Evolutionary conservation across 2,113 vertebrate genomes (phyloP).

Genomic region (Lasiurus borealis): DNA sequence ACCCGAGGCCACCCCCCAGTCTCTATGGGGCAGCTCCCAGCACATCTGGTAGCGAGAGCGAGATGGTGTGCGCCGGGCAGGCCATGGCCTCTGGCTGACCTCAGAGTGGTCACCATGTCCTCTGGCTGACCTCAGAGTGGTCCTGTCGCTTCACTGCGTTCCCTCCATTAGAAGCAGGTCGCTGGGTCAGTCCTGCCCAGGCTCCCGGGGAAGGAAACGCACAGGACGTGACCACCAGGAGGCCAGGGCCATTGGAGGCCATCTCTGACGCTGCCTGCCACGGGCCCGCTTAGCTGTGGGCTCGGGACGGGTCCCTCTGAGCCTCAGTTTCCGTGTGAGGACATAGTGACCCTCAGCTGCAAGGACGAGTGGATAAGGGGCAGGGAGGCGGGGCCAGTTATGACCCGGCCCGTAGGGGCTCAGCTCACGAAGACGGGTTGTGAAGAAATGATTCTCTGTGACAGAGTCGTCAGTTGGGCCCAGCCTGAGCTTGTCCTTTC

Average conservation of each 20-base stretch:
- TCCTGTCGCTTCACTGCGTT: neutral
- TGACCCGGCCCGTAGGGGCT: neutral
- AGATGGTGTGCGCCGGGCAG: neutral
- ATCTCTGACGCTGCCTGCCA: accelerated
- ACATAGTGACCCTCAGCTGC: neutral
- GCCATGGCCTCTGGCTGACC: no score
- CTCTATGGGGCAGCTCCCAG: neutral
- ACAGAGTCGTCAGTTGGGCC: neutral
- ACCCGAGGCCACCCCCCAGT: neutral
- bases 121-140: neutral
- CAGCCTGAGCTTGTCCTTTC: neutral
- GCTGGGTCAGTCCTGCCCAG: neutral
- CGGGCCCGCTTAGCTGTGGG: neutral
- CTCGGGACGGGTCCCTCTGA: neutral
- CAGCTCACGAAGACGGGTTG: neutral
- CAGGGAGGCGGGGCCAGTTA: no score
- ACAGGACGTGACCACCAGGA: accelerated
- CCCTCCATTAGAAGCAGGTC: neutral
- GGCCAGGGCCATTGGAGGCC: neutral
- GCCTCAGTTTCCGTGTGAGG: neutral
- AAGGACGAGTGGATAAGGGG: neutral
- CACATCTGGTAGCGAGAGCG: neutral
- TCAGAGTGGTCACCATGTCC: no score
- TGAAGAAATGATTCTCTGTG: neutral
- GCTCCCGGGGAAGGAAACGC: neutral